phyloP scores from a whole-genome alignment of 2,797 vertebrate genomes.

The Lepilemur septentrionalis region DNA sequence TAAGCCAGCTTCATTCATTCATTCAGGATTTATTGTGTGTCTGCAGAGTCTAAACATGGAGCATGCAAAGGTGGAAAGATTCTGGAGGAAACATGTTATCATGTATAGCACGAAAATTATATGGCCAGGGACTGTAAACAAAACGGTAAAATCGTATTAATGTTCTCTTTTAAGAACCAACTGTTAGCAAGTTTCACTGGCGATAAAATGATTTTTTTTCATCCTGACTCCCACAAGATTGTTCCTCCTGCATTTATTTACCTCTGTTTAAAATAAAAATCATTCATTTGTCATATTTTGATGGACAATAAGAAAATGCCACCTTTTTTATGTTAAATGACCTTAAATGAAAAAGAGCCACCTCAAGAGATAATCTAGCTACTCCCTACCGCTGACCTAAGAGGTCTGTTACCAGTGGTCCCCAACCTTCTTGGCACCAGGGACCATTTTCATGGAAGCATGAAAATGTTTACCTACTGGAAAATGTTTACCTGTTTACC shows the following conservation, averaged over 20 bases:
- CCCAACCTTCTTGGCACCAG: no score
- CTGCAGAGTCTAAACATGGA: not conserved
- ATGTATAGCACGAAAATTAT: not conserved
- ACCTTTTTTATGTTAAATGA: slow-evolving; percentile 39
- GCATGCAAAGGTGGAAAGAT: not conserved
- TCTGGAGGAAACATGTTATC: not conserved
- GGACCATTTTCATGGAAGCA: no score
- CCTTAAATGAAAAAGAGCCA: not conserved
- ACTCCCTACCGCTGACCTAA: not conserved
- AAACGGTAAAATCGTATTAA: not conserved
- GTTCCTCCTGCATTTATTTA: not conserved
- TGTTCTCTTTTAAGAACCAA: not conserved
- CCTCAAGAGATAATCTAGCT: not conserved
- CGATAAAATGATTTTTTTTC: not conserved
- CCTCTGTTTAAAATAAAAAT: slow-evolving; percentile 30
- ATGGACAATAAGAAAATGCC: not conserved
- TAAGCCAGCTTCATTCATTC: not conserved
- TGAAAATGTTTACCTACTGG: no score
- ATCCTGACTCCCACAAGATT: not conserved
- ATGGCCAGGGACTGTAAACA: not conserved
- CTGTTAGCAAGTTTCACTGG: not conserved
- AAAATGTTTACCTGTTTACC: no score
- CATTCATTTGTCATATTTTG: not conserved
- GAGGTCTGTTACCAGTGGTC: not conserved
- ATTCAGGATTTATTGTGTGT: not conserved